Conservation (phyloP, 2,888 invertebrate species). For the Chrysolina haemoptera region DNA sequence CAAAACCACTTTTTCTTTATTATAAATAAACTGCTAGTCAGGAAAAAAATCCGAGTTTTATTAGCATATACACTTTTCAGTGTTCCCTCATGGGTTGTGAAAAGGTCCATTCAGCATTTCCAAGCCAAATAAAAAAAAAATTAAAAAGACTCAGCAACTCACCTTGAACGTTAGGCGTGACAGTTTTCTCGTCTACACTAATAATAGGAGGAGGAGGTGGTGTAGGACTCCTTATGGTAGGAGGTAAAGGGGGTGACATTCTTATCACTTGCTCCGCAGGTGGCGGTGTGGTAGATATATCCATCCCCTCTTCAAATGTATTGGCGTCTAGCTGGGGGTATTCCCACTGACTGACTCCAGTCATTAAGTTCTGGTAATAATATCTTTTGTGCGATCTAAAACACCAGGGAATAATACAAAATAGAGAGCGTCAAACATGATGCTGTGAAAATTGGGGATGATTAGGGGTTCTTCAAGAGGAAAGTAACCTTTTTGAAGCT, state of each 20-base stretch:
- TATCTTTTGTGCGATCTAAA: conserved; percentile 79
- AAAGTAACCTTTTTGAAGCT: too few species aligned
- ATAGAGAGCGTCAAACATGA: conserved; percentile 9
- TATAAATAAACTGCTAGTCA: too few species aligned
- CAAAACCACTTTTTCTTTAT: too few species aligned
- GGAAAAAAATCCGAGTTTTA: too few species aligned
- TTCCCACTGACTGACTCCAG: conserved; percentile 77
- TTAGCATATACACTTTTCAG: too few species aligned
- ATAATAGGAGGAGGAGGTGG: conserved; percentile 64
- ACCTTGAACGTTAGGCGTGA: background rate
- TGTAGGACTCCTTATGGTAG: conserved; percentile 57
- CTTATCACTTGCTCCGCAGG: conserved; percentile 62
- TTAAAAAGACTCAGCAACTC: too few species aligned
- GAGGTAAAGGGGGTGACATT: conserved; percentile 59
- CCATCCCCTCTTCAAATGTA: conserved; percentile 74
- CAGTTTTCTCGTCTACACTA: conserved; percentile 42
- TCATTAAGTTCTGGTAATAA: conserved; percentile 76
- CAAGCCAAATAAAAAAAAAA: too few species aligned
- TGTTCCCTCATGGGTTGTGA: too few species aligned
- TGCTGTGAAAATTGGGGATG: background rate
- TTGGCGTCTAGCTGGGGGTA: conserved; percentile 73
- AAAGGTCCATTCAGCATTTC: too few species aligned
- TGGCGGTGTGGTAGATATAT: conserved; percentile 75
- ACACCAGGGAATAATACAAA: conserved; percentile 56
- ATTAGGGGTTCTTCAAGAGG: background rate